Evolutionary conservation across 1,140 invertebrate genomes (phyloP), one percentile per base, ranked within the genome.

Genomic region (Neodiprion pinetum): DNA sequence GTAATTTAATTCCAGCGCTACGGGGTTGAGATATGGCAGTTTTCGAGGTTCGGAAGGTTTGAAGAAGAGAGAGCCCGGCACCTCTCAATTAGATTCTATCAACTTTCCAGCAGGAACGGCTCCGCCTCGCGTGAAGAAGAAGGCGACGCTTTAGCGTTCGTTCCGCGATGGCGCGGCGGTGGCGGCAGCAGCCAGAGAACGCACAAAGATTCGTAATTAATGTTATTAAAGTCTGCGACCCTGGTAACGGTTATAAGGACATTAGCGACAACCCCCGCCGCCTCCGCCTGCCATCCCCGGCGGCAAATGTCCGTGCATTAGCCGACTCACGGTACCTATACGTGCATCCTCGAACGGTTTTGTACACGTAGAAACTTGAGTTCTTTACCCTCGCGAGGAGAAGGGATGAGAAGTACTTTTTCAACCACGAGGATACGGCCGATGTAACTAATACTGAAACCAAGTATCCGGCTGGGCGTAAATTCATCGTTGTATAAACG

Each of bases 221-320:
- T 61, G 53, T 61, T 61, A 61, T 61, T 61, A 61, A 61, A 61
- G 53, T 61, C 53, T 61, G 53, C 53, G 53, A 61, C 53, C 53
- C 53, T 61, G 53, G 53, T 9, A 61, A 61, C 53, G 7, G 53
- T 61, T 61, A 61, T 61, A 61, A 61, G 11, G 53, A 61, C 53
- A 61, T 61, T 61, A 61, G 53, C 53, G 53, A 61, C 53, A 61
- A 61, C n/a, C 53, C 53, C 53, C 9, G 11, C 53, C 5, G 0
- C 53, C 8, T 12, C n/a, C 5, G n/a, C 3, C 53, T 14, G 3
- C 8, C 53, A 14, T 61, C 53, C n/a, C n/a, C 53, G n/a, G 4
- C 53, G 53, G n/a, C 53, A 61, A 61, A 61, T 61, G 7, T 61
- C 53, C 3, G 53, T 17, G 53, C 53, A 61, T 61, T 61, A 61